Base-by-base conservation (phyloP, 2,888 invertebrate species). In the Formica aserva region DNA sequence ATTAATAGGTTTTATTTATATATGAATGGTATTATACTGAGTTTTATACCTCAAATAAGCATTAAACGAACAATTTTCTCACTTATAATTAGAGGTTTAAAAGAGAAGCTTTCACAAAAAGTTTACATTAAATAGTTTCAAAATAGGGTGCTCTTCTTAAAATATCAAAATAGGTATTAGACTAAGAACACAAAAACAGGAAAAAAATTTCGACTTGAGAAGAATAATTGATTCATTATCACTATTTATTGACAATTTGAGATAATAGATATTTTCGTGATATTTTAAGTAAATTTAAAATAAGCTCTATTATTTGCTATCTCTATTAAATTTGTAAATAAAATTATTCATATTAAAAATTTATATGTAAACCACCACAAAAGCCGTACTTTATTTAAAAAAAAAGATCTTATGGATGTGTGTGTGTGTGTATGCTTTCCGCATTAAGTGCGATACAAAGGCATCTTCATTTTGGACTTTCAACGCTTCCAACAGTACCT, bases 401-500 rank as follows among this genome's bases (percentile, higher is more conserved):
- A 67, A 77, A 55, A 67, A 67, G 15, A 11, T 26, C 48, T 62
- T 76, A 1, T 38, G 38, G 8, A 9, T 38, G 38, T 38, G 38
- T 38, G 38, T 9, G 38, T 38, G 3, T 45, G 15, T 45, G 15
- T 45, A 3, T 18, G 15, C 3, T 77, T 55, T 77, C 67, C 5
- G 15, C 13, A 41, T 3, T 9, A 26, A 52, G 9, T 66, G 13
- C 52, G 38, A 13, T 26, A 22, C 15, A 41, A 45, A 69, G 69
- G 35, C 26, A 55, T 69, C 71, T 78, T 57, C 11, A 52, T 65
- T 38, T 55, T 8, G 13, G 13, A 41, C 38, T 77, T 62, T 77
- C 13, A 66, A 57, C 77, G 41, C n/a, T 76, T 67, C n/a, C 22
- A 78, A 78, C 57, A 71, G 45, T 71, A 60, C 9, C 38, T 77